Conservation (phyloP, 53 echinoderm and acorn worm species). For the Crossaster papposus region DNA sequence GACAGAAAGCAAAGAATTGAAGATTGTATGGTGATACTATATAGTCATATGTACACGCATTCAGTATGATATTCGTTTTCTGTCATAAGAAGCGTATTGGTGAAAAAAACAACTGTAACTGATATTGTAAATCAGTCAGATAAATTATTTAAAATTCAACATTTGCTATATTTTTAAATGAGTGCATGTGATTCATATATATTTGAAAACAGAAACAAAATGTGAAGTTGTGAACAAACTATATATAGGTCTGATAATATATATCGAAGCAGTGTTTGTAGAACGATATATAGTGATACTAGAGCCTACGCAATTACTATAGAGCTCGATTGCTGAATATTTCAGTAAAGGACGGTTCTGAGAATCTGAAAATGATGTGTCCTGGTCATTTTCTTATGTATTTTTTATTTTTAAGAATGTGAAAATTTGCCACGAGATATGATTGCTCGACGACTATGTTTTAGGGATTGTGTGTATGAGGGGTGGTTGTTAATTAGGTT, state of each 20-base stretch:
- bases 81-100: not conserved
- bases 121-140: too few species aligned
- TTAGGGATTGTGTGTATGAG: too few species aligned
- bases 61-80: slow-evolving; percentile 8
- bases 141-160: too few species aligned
- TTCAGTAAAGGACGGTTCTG: not conserved
- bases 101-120: not conserved
- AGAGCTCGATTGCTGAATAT: slow-evolving; percentile 1
- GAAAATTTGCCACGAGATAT: not conserved
- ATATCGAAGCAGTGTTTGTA: too few species aligned
- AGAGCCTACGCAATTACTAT: not conserved
- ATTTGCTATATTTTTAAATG: not conserved
- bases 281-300: too few species aligned
- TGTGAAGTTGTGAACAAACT: too few species aligned
- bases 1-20: not conserved
- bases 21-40: not conserved
- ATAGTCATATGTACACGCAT: not conserved
- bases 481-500: too few species aligned
- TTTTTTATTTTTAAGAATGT: not conserved
- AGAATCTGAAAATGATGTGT: not conserved
- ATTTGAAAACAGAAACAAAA: not conserved
- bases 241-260: too few species aligned
- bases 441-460: too few species aligned
- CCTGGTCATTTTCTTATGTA: not conserved
- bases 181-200: not conserved